Conservation (phyloP, 2,888 invertebrate species). For the Autographa pulchrina region DNA sequence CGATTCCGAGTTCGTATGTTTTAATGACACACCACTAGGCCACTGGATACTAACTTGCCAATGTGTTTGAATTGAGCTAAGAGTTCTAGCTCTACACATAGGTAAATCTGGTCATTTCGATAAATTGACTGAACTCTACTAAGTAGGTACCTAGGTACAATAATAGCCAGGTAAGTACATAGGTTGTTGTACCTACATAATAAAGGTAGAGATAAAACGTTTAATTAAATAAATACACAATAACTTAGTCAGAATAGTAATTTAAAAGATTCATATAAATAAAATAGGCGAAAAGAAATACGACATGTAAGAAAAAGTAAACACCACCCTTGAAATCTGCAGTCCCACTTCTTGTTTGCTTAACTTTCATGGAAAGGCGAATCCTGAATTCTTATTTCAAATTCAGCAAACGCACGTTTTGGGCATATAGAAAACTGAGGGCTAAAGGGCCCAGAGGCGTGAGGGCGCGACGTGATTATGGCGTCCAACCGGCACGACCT, state of each 20-base stretch:
- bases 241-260: too few species aligned
- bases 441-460: constrained; percentile 70
- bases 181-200: too few species aligned
- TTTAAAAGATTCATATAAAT: too few species aligned
- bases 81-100: too few species aligned
- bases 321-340: background rate
- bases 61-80: too few species aligned
- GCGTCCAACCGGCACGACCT: constrained; percentile 82
- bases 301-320: background rate
- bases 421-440: constrained; percentile 63
- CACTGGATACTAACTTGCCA: too few species aligned
- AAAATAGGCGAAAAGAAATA: background rate
- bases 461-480: constrained; percentile 83
- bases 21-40: too few species aligned
- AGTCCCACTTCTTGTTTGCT: constrained; percentile 22
- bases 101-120: too few species aligned
- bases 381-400: constrained; percentile 74
- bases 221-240: too few species aligned
- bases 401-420: constrained; percentile 73
- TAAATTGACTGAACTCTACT: too few species aligned
- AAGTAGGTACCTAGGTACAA: too few species aligned
- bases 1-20: background rate
- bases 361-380: constrained; percentile 45
- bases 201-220: too few species aligned
- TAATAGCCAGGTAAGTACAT: background rate